Evolutionary conservation across 1,140 invertebrate species (phyloP).

Genomic region (Apis dorsata): DNA sequence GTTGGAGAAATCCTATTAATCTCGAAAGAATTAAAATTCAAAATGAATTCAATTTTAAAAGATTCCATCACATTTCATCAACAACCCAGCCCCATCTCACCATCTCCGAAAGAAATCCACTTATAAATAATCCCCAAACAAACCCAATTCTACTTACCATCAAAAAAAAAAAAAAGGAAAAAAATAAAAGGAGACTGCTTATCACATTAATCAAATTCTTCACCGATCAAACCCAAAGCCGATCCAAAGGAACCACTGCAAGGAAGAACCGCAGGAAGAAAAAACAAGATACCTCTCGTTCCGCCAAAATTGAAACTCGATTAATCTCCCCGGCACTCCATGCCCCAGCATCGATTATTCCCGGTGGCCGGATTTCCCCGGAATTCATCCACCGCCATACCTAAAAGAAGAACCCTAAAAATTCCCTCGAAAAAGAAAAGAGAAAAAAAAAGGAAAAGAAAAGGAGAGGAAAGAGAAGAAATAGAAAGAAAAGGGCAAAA

Average conservation of each 20-base stretch:
- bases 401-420: neutral
- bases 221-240: neutral
- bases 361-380: slow-evolving; percentile 25
- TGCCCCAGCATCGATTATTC: slow-evolving; percentile 18
- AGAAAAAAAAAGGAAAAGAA: no score
- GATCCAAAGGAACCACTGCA: neutral
- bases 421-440: no score
- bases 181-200: neutral
- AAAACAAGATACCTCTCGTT: neutral
- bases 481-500: neutral
- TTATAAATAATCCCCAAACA: neutral
- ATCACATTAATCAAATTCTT: slow-evolving; percentile 13
- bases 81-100: no score
- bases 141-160: neutral
- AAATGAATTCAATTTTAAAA: no score
- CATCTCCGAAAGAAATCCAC: no score
- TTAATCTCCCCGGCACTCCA: slow-evolving; percentile 9
- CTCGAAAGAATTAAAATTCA: no score
- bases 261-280: neutral
- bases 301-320: slow-evolving; percentile 33
- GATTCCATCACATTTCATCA: no score
- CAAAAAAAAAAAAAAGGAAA: no score
- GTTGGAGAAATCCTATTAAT: no score
- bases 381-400: neutral
- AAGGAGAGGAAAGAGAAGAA: no score